These are phyloP conservation scores for Mus pahari DNA, from an alignment of 2,113 vertebrate genomes.

Conservation along the genomic window DNA sequence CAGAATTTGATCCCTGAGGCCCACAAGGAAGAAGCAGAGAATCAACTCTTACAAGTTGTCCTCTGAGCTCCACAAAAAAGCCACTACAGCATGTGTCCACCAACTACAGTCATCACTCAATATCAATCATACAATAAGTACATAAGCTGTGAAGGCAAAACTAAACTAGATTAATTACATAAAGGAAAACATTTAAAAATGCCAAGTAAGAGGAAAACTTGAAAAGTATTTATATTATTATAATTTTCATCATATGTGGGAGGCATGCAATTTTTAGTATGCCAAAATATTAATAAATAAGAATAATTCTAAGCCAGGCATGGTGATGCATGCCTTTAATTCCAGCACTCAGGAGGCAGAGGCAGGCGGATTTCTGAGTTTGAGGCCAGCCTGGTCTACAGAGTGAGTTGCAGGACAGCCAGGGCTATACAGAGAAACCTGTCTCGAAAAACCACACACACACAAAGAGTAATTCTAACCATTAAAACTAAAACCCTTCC, in stretches of 20 bases:
- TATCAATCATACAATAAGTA: not conserved
- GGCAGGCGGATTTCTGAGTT: too few relatives aligned
- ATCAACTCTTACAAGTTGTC: not conserved
- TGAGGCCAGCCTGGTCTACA: too few relatives aligned
- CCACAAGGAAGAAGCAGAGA: not conserved
- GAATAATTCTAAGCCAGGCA: constrained; percentile 31
- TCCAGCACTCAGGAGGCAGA: too few relatives aligned
- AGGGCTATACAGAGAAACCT: too few relatives aligned
- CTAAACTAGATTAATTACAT: not conserved
- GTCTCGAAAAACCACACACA: too few relatives aligned
- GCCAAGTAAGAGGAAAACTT: not conserved
- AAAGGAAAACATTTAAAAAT: constrained; percentile 18
- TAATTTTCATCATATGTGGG: not conserved
- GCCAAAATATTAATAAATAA: not conserved
- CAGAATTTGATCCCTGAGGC: not conserved
- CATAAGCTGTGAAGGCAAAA: not conserved
- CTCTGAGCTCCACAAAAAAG: not conserved
- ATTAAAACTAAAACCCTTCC: constrained; percentile 18
- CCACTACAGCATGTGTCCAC: too few relatives aligned
- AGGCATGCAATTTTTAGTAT: not conserved
- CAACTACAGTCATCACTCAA: not conserved
- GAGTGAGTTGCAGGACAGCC: too few relatives aligned
- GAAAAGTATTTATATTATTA: not conserved
- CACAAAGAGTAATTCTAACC: constrained; percentile 9
- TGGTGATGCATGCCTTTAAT: too few relatives aligned